Conservation (phyloP, 2,888 invertebrate species). For the Lithophane socia region DNA sequence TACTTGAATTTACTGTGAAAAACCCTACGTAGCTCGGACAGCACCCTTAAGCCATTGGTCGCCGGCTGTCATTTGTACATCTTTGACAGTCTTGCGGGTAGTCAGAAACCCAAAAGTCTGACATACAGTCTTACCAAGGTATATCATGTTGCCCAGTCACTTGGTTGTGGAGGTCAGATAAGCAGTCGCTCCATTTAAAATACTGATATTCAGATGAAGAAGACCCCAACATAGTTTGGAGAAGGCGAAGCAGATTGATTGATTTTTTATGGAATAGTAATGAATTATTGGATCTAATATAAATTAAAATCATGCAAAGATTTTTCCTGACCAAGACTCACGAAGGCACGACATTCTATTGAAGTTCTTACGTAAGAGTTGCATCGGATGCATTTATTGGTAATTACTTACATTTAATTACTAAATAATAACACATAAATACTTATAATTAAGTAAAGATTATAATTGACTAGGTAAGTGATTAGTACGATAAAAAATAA, state of each 20-base stretch:
- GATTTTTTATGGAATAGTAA: not conserved
- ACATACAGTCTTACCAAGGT: too few species aligned
- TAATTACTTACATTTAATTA: not conserved
- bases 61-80: not conserved
- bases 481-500: not conserved
- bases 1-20: too few species aligned
- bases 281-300: not conserved
- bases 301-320: not conserved
- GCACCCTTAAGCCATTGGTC: not conserved
- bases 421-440: constrained; percentile 1
- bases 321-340: not conserved
- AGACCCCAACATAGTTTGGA: not conserved
- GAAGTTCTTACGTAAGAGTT: not conserved
- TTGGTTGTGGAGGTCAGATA: not conserved
- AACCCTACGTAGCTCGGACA: not conserved
- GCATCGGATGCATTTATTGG: not conserved
- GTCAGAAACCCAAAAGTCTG: not conserved
- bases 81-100: not conserved
- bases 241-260: not conserved
- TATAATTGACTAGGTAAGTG: not conserved
- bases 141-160: not conserved
- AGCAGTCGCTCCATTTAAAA: not conserved
- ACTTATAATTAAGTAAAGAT: not conserved
- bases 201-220: not conserved
- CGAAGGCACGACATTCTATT: not conserved